Evolutionary conservation across 2,797 vertebrate genomes (phyloP).

Genomic region (Sitta carolinensis): DNA sequence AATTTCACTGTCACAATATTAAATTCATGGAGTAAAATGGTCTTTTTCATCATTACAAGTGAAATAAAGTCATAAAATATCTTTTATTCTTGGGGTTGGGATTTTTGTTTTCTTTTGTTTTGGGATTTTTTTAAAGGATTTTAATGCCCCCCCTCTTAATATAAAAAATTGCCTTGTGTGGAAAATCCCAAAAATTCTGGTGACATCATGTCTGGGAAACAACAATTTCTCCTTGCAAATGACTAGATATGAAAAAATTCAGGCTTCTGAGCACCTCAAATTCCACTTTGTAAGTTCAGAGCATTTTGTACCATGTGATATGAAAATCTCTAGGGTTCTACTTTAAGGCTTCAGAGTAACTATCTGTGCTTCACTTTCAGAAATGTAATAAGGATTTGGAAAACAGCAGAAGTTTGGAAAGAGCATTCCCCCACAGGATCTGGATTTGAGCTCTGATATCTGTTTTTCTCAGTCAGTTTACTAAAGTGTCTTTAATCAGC

Average conservation of each 20-base stretch:
- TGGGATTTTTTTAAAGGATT: not conserved
- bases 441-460: not conserved
- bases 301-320: not conserved
- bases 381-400: not conserved
- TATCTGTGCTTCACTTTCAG: not conserved
- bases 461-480: not conserved
- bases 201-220: not conserved
- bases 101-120: not conserved
- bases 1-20: not conserved
- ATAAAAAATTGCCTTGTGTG: not conserved
- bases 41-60: not conserved
- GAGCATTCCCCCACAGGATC: not conserved
- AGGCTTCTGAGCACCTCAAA: not conserved
- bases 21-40: not conserved
- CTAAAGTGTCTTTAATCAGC: not conserved
- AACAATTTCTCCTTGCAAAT: not conserved
- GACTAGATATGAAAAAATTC: not conserved
- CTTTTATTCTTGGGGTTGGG: not conserved
- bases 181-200: not conserved
- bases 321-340: not conserved
- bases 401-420: not conserved
- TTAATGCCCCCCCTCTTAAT: not conserved
- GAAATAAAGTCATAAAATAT: not conserved
- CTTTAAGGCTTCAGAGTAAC: not conserved
- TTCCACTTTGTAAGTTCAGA: not conserved